Evolutionary conservation across 2,888 invertebrate species (phyloP).

Genomic region (Dione juno): DNA sequence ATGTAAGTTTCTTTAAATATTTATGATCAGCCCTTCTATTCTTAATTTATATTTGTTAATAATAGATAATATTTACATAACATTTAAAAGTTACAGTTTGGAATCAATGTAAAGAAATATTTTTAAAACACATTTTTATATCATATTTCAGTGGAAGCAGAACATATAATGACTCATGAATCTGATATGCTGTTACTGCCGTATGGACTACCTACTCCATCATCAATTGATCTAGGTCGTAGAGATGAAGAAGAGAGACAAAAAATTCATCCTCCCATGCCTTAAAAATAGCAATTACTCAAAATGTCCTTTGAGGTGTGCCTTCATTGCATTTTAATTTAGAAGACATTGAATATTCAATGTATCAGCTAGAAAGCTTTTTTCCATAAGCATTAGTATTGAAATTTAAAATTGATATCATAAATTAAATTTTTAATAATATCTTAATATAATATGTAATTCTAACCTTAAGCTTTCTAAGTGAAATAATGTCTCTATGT

Average conservation of each 20-base stretch:
- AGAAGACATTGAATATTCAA: constrained; percentile 35
- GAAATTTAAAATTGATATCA: neutral
- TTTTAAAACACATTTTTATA: too few species aligned
- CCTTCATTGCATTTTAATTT: constrained; percentile 42
- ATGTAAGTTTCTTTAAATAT: constrained; percentile 77
- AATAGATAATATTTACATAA: too few species aligned
- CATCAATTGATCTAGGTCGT: constrained; percentile 87
- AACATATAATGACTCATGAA: constrained; percentile 90
- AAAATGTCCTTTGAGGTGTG: constrained; percentile 35
- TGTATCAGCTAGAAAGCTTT: constrained; percentile 37
- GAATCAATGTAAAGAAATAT: too few species aligned
- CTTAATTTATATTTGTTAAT: too few species aligned
- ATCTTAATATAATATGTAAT: neutral
- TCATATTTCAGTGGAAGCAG: constrained; percentile 85
- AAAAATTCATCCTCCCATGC: constrained; percentile 85
- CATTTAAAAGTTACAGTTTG: too few species aligned
- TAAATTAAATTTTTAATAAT: neutral
- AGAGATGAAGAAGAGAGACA: constrained; percentile 85
- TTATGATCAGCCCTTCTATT: neutral
- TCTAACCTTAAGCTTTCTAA: neutral
- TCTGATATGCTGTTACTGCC: constrained; percentile 87
- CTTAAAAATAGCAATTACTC: constrained; percentile 52
- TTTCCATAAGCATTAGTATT: neutral
- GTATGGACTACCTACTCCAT: constrained; percentile 88
- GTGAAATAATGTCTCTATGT: neutral